These are phyloP conservation scores for Eulemur mongoz DNA, from an alignment of 2,797 vertebrate species.

Conservation along the genomic window DNA sequence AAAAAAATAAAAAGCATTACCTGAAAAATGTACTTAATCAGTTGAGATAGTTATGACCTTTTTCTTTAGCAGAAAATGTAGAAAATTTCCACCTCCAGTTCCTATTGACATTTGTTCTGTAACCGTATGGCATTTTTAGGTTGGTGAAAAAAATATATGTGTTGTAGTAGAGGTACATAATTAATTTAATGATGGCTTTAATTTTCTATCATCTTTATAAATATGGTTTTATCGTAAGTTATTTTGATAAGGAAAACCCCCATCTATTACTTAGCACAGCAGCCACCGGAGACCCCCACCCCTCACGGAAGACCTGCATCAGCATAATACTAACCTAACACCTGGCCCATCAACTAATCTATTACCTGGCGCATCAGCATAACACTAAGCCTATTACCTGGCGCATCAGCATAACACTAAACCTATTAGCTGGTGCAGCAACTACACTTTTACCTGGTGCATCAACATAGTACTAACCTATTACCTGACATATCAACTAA, in stretches of 20 bases:
- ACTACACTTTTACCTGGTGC: no score
- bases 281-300: no score
- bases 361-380: no score
- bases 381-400: no score
- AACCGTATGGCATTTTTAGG: slow-evolving; percentile 11
- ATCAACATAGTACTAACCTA: no score
- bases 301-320: no score
- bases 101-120: slow-evolving; percentile 20
- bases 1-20: background rate
- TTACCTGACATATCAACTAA: no score
- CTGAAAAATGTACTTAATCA: slow-evolving; percentile 18
- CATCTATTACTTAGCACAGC: no score
- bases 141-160: background rate
- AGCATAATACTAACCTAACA: no score
- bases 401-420: no score
- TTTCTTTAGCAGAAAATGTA: slow-evolving; percentile 20
- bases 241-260: background rate
- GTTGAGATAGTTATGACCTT: background rate
- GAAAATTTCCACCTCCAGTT: background rate
- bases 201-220: background rate
- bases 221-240: background rate
- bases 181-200: slow-evolving; percentile 24
- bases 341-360: no score
- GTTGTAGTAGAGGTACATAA: background rate
- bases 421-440: no score